Base-by-base conservation (phyloP, 2,797 vertebrate genomes). In the Morelia viridis region DNA sequence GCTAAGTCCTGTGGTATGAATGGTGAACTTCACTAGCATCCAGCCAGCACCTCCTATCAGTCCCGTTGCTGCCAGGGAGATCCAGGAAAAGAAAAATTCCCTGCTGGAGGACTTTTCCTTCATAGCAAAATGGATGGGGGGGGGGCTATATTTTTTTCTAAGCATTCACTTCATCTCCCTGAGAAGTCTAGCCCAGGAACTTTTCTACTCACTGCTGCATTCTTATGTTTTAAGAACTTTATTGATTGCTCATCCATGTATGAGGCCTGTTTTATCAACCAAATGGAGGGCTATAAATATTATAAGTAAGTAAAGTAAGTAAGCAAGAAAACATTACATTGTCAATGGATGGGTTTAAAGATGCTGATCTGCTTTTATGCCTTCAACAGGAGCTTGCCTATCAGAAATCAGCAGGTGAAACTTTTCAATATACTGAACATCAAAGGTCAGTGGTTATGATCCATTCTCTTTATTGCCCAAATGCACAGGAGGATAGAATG, bases 361-460 rank as follows among this genome's bases (percentile, higher is more conserved):
- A 1, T 56, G 15, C 22, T 92, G 46, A 6, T 0, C 60, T 12
- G 31, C 22, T 80, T 60, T 84, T 17, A 24, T 88, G 26, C 35
- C 31, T 57, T 88, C 65, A 28, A 65, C 22, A 88, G 46, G n/a
- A 84, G 15, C 19, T 35, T 80, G n/a, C 11, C 28, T 35, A 46
- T 87, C 31, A 71, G 24, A 46, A 89, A 84, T 24, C 41, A 57
- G 50, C 26, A 85, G 31, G 58, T 10, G 10, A 60, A 87, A 13
- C n/a, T 65, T 89, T 92, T 56, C 50, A 92, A 57, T 15, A 56
- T 57, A 84, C 84, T 83, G 31, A 57, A 80, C n/a, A 41, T n/a
- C 8, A 76, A 80, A 80, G 4, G 19, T 58, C 61, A 62, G 31
- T 84, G 46, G 64, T 46, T 64, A 13, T 12, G 58, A n/a, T 64